These are phyloP conservation scores for Taxidea taxus DNA, from an alignment of 2,113 vertebrate species.

Conservation along the genomic window DNA sequence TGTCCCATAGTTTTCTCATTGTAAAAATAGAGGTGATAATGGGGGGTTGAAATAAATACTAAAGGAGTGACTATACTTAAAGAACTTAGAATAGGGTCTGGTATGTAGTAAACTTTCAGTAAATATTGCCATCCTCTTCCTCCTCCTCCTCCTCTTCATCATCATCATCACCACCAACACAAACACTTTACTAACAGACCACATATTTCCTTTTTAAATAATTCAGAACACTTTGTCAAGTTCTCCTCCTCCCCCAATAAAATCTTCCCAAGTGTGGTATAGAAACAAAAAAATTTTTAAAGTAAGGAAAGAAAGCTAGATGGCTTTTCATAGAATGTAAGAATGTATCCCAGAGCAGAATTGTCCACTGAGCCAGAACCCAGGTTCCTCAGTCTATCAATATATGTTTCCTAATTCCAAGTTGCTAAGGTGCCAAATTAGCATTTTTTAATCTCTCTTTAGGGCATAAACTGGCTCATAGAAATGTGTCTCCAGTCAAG, in stretches of 20 bases:
- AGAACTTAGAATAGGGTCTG: background rate
- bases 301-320: background rate
- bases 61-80: background rate
- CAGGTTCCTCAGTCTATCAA: background rate
- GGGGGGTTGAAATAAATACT: background rate
- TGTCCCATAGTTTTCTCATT: background rate
- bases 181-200: background rate
- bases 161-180: background rate
- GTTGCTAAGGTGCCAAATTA: background rate
- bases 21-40: background rate
- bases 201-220: background rate
- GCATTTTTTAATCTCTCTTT: constrained; percentile 14
- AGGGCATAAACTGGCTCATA: background rate
- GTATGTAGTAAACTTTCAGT: background rate
- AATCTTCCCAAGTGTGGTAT: background rate
- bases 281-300: background rate
- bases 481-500: constrained; percentile 41
- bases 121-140: background rate
- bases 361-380: background rate
- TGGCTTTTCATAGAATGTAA: background rate
- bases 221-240: background rate
- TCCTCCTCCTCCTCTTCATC: background rate
- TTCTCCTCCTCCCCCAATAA: background rate
- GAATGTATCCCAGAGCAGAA: background rate
- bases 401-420: background rate